Conservation (phyloP, 2,888 invertebrate species). For the Axea sp. region DNA sequence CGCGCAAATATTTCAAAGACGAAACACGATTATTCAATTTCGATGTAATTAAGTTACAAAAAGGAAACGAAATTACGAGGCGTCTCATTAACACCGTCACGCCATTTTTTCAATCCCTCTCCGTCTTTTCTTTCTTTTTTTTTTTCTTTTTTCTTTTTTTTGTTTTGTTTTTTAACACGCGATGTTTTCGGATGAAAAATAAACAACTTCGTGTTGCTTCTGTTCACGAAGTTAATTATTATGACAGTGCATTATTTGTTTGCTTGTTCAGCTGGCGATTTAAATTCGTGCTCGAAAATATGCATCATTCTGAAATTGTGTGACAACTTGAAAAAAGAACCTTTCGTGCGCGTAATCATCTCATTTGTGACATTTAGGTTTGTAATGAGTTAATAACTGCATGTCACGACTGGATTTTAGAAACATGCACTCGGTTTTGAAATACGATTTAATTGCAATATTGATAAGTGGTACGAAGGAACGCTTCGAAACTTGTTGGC, state of each 20-base stretch:
- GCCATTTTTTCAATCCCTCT: not conserved
- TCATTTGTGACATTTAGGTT: no score
- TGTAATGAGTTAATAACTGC: no score
- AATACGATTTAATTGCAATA: no score
- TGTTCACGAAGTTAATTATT: constrained; percentile 25
- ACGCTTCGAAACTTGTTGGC: no score
- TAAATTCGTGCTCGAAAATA: constrained; percentile 12
- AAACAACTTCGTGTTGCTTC: constrained; percentile 3
- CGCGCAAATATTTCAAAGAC: no score
- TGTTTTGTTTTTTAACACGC: not conserved
- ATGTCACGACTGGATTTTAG: no score
- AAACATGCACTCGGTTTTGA: no score
- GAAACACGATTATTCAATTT: no score
- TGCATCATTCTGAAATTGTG: constrained; percentile 2
- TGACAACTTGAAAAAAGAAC: constrained; percentile 10
- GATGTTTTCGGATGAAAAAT: constrained; percentile 3
- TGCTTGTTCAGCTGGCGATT: constrained; percentile 19
- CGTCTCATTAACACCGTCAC: not conserved
- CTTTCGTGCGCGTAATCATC: not conserved
- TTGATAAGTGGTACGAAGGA: no score
- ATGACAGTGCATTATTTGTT: constrained; percentile 28
- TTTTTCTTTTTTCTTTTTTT: no score
- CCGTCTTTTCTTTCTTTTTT: no score
- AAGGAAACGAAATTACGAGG: not conserved
- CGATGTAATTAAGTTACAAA: no score